These are phyloP conservation scores for Zenarchopterus dispar DNA, from an alignment of 2,797 vertebrate species.

Conservation along the genomic window DNA sequence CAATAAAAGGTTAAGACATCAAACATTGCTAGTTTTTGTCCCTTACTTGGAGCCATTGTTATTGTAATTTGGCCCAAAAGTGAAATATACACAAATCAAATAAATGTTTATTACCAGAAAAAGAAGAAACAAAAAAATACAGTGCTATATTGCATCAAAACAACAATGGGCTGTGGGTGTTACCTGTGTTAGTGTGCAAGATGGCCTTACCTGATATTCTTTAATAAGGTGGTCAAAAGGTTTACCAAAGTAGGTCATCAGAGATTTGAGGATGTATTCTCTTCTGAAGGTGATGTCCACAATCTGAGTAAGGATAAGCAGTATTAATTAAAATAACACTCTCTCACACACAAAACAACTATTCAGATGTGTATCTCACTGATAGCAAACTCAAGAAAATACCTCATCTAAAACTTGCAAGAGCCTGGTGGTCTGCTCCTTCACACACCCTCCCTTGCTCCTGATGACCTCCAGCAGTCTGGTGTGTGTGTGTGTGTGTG, in stretches of 20 bases:
- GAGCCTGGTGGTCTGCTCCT: constrained; percentile 3
- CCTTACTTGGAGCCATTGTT: no score
- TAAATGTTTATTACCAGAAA: no score
- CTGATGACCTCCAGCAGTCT: constrained; percentile 13
- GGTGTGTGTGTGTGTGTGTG: no score
- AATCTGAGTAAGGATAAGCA: neutral
- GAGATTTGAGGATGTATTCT: constrained; percentile 3
- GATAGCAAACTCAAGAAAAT: neutral
- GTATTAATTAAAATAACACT: neutral
- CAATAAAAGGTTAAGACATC: no score
- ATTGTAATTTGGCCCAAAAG: no score
- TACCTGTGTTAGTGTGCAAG: neutral
- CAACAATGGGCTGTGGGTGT: neutral
- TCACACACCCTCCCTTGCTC: constrained; percentile 3
- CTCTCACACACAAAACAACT: neutral
- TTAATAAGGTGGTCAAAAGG: constrained; percentile 1
- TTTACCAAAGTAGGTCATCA: constrained; percentile 4
- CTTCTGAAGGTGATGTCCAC: constrained; percentile 8
- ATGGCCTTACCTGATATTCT: neutral
- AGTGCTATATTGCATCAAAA: neutral
- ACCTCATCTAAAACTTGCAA: neutral
- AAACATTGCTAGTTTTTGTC: no score
- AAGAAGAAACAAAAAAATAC: neutral
- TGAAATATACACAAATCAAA: no score
- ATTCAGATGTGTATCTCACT: neutral